Conservation (phyloP, 2,888 invertebrate genomes). For the Limnephilus marmoratus region DNA sequence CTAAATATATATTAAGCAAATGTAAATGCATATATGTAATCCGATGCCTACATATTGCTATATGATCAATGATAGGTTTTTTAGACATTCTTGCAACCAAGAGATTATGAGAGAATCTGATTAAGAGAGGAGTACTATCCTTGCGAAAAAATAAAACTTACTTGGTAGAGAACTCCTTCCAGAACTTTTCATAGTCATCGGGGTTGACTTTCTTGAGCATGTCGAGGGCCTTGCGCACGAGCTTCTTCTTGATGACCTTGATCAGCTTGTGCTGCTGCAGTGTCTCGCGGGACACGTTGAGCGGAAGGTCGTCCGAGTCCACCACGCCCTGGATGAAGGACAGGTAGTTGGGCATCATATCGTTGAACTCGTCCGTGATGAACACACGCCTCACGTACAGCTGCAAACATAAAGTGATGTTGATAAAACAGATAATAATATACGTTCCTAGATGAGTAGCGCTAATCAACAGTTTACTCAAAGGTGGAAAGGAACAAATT, state of each 20-base stretch:
- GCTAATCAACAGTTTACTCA: too few relatives aligned
- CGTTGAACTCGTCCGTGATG: constrained; percentile 99
- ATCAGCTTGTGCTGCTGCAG: constrained; percentile 99
- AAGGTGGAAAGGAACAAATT: not conserved
- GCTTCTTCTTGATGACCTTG: constrained; percentile 99
- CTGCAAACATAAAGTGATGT: constrained; percentile 69
- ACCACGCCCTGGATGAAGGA: constrained; percentile 97
- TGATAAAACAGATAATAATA: constrained; percentile 16
- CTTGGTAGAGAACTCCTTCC: constrained; percentile 99
- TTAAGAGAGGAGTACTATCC: not conserved
- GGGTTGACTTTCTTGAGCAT: constrained; percentile 98
- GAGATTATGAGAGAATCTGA: not conserved
- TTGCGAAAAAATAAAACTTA: constrained; percentile 71
- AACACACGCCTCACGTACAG: constrained; percentile 98
- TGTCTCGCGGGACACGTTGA: constrained; percentile 98
- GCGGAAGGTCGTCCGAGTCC: constrained; percentile 98
- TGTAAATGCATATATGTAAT: too few relatives aligned
- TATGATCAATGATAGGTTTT: too few relatives aligned
- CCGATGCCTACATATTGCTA: too few relatives aligned
- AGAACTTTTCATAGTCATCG: constrained; percentile 94
- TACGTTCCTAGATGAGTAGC: too few relatives aligned
- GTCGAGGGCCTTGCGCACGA: constrained; percentile 97
- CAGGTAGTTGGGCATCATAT: constrained; percentile 99
- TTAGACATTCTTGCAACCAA: not conserved
- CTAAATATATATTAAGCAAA: too few relatives aligned